Evolutionary conservation across 2,888 invertebrate genomes (phyloP).

Genomic region (Epirrhoe tristata): DNA sequence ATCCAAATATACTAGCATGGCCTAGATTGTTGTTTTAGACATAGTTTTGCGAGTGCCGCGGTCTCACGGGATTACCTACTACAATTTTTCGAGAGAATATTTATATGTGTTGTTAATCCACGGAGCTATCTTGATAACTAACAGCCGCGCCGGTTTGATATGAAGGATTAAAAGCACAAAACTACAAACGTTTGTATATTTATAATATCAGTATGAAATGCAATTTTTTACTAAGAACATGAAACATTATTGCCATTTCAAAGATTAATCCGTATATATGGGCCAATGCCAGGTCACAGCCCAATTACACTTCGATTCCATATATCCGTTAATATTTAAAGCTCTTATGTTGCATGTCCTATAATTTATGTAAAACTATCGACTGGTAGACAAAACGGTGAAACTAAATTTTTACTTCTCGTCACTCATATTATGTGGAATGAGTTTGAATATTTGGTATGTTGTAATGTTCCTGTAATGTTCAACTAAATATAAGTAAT

Average conservation of each 20-base stretch:
- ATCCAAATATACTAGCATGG: conserved; percentile 29
- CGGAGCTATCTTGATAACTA: too few species aligned
- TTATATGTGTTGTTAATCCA: too few species aligned
- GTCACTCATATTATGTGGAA: background rate
- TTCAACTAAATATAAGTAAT: too few species aligned
- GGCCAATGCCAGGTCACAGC: conserved; percentile 55
- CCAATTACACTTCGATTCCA: conserved; percentile 50
- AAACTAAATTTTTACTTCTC: background rate
- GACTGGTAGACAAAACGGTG: conserved; percentile 8
- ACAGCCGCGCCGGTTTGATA: too few species aligned
- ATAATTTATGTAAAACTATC: conserved; percentile 21
- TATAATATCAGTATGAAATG: too few species aligned
- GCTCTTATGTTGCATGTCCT: conserved; percentile 12
- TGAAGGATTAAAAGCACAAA: too few species aligned
- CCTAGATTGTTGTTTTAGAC: conserved; percentile 13
- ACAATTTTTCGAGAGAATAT: too few species aligned
- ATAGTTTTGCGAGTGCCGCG: background rate
- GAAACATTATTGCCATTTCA: background rate
- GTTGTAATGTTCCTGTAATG: too few species aligned
- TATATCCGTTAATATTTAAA: conserved; percentile 38
- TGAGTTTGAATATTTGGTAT: background rate
- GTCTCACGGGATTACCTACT: too few species aligned
- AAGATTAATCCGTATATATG: conserved; percentile 32
- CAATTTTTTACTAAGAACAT: too few species aligned
- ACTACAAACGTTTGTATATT: too few species aligned